A percentile compares a stretch with the other conserved stretches of the same genome.
These are phyloP conservation scores for Aricia agestis DNA, from an alignment of 1,140 invertebrate species.

Conservation along the genomic window DNA sequence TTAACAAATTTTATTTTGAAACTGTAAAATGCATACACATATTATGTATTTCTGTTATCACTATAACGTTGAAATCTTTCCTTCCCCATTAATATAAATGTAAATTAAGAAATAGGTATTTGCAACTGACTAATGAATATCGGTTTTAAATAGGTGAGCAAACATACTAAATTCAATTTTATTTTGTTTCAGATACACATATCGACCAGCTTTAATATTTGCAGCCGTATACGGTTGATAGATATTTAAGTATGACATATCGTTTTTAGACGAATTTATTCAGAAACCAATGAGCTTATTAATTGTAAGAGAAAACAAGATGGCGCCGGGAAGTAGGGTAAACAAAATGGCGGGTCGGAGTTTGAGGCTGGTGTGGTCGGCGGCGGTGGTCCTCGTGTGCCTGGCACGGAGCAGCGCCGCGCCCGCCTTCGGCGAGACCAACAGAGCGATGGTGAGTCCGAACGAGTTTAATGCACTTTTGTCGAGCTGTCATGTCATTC, in stretches of 20 bases:
- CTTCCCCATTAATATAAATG: too few relatives aligned
- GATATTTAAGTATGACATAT: constrained; percentile 50
- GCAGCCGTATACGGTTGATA: constrained; percentile 39
- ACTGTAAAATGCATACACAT: too few relatives aligned
- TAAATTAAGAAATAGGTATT: too few relatives aligned
- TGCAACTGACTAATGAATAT: too few relatives aligned
- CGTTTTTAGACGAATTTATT: constrained; percentile 44
- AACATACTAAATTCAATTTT: background rate
- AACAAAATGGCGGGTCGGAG: constrained; percentile 37
- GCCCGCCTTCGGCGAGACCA: constrained; percentile 56
- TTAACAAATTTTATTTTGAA: too few relatives aligned
- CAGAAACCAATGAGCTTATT: constrained; percentile 58
- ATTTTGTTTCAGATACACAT: constrained; percentile 62
- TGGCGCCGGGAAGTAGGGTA: constrained; percentile 36
- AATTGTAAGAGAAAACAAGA: constrained; percentile 43
- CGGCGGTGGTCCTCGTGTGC: constrained; percentile 44
- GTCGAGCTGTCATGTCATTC: constrained; percentile 4
- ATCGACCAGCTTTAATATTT: constrained; percentile 44
- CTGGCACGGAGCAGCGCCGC: constrained; percentile 57
- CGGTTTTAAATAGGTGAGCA: background rate
- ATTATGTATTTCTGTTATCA: too few relatives aligned
- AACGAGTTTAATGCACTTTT: constrained; percentile 1
- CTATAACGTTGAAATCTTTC: too few relatives aligned
- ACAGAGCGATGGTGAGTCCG: constrained; percentile 63
- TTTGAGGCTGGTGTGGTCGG: constrained; percentile 56